Evolutionary conservation across 37 sponge, comb jelly and placozoan species (phyloP), one percentile per base, ranked within the genome.

Genomic region (Tethya wilhelma): DNA sequence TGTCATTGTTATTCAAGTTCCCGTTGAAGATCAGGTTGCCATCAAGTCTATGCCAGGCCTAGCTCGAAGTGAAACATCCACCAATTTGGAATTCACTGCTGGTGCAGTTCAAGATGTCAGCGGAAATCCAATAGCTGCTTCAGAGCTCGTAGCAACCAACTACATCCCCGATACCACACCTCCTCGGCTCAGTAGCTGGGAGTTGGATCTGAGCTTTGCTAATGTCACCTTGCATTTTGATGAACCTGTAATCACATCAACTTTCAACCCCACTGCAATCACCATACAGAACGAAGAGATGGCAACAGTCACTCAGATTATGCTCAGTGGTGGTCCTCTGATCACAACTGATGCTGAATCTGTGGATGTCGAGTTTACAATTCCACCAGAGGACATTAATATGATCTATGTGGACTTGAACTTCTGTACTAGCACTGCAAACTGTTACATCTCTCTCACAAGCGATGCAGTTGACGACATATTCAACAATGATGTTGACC

Each of bases 1-100:
- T 23, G 49, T 69, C 19, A 44, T 96, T 25, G 41, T 37, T 0
- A 85, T 96, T 32, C 41, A 71, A 4, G 69, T 93, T 22, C 69
- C 91, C 11, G 73, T 32, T 9, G 66, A 44, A 31, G 89, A 96
- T 32, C 84, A 87, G 40, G 69, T 81, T 71, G 72, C 67, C n/a
- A 87, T 96, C 65, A 96, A 93, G 68, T 73, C 81, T 19, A 73
- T 78, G 29, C 75, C 83, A 19, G 68, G 64, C 37, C 72, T 96
- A 5, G 82, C 79, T 1, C 49, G 87, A 33, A 55, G 33, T 33
- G 1, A 37, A 36, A 34, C n/a, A 14, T 76, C 75, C n/a, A 69
- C 89, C 4, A 64, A 74, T 40, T 20, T 94, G 2, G 34, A 17
- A 14, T 55, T 94, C 64, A 56, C 59, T 39, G 55, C 72, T 17